These are phyloP conservation scores for Solea solea DNA, from an alignment of 2,113 vertebrate genomes.

Conservation along the genomic window DNA sequence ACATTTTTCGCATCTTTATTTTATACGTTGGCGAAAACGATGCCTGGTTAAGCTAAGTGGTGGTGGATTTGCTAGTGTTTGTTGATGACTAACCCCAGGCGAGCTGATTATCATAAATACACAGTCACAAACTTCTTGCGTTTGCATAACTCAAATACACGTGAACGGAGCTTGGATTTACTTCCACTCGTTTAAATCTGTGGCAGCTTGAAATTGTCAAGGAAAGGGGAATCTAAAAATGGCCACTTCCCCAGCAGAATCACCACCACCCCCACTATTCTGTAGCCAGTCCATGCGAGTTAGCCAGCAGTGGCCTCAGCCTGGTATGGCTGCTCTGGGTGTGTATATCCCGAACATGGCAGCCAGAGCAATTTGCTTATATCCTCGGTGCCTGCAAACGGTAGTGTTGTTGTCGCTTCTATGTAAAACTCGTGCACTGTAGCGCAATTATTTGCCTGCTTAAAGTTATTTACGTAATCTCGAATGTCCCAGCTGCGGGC, in stretches of 20 bases:
- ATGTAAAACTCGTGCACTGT: not conserved
- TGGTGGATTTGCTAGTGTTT: constrained; percentile 11
- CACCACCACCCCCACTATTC: constrained; percentile 64
- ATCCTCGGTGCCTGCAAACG: not conserved
- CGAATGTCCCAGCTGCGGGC: not conserved
- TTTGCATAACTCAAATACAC: constrained; percentile 14
- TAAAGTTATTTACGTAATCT: constrained; percentile 18
- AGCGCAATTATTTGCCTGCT: not conserved
- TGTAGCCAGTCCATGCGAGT: constrained; percentile 56
- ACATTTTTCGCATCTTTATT: constrained; percentile 18
- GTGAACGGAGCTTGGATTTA: constrained; percentile 17
- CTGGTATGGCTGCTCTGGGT: constrained; percentile 34
- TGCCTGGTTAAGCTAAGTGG: constrained; percentile 36
- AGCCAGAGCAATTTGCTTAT: constrained; percentile 4
- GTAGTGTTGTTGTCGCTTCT: constrained; percentile 9
- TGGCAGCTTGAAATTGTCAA: constrained; percentile 61
- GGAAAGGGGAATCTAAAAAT: constrained; percentile 73
- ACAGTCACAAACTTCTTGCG: constrained; percentile 2
- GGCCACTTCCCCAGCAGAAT: constrained; percentile 65
- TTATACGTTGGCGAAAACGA: constrained; percentile 22
- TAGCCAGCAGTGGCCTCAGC: constrained; percentile 42
- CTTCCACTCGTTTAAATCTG: constrained; percentile 33
- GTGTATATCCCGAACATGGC: constrained; percentile 43
- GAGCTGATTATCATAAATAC: not conserved
- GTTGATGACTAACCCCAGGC: not conserved